Base-by-base conservation (phyloP, 2,797 vertebrate genomes). In the Antrozous pallidus region DNA sequence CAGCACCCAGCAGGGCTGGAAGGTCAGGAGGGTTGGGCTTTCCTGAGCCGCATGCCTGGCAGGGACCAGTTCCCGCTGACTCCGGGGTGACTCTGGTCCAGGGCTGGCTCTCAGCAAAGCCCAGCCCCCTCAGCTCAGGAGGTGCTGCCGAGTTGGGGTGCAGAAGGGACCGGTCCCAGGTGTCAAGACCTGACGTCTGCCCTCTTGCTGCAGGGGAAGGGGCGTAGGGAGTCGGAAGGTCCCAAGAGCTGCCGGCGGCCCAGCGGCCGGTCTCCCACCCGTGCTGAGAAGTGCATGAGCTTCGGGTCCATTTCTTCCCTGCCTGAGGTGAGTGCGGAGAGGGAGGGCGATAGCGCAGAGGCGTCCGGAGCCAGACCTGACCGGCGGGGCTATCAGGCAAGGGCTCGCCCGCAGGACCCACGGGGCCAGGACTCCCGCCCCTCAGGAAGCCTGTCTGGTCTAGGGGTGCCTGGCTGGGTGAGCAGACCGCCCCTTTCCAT, bases 271-370 rank as follows among this genome's bases (percentile, higher is more conserved):
- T 97, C 97, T 54, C 95, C 97, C 0, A 97, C 96, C 42, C 98
- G 95, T 51, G 93, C 96, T 0, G 98, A 98, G 93, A 96, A 96
- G 4, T 85, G 22, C 45, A 61, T 91, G 75, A 90, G 94, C 24
- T 79, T 92, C 0, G 97, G 98, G 71, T 79, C 94, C 0, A 11
- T 88, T 31, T 93, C 93, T n/a, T 95, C 91, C 24, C 70, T 95
- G 69, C 93, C 94, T 7, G 97, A 98, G 98, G 98, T 98, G 92
- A 97, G 98, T 45, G 11, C 33, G 31, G 82, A 22, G 36, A 12
- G 4, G 85, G 8, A 28, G 24, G 58, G 63, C n/a, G 33, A 1
- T 14, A 3, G 31, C 14, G 28, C 7, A 2, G 3, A 11, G n/a
- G 67, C 3, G 2, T 31, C 73, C 51, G 77, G 67, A 49, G 61